Evolutionary conservation across 2,113 vertebrate species (phyloP), one percentile per base, ranked within the genome.

Genomic region (Notarius lentiginosus): DNA sequence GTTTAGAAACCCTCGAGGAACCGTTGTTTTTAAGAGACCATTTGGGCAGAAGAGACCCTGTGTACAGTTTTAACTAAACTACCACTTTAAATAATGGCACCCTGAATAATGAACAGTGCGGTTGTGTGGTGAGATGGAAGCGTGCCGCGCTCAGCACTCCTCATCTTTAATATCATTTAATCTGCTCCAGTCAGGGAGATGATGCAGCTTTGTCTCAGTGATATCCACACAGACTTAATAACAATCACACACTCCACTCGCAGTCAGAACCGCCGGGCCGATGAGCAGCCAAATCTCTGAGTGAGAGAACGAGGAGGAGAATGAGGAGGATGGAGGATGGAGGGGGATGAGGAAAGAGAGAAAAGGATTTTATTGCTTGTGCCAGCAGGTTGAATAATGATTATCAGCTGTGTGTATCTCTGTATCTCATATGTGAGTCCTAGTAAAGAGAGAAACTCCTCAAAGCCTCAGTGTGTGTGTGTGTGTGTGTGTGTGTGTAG

Each of bases 381-480:
- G 93, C 93, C 93, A 94, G 93, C 93, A 94, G 94, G 94, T 94
- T 94, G 91, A 93, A 94, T 93, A 94, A 93, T 93, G 89, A 94
- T 94, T 93, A 94, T 95, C 92, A 92, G 75, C 63, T 88, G 91
- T 92, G 89, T 90, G 89, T 84, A 86, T 91, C 90, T 91, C 89
- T 89, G 88, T 85, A 89, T 91, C 88, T 90, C 88, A 89, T 91
- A 90, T 90, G 86, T 80, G 79, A 72, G 86, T 87, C 87, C 83
- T 68, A 83, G 73, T 80, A 68, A 86, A 88, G 60, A 84, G 86
- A 90, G 79, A 79, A 90, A 86, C 60, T 86, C 86, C 90, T 90
- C 77, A 84, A 87, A 89, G 85, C 80, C 86, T 88, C 85, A 79
- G 6, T 41, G 80, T 53, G 73, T 72, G 53, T 84, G 55, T 68